phyloP scores from a whole-genome alignment of 2,113 vertebrate genomes.

The Sula dactylatra region DNA sequence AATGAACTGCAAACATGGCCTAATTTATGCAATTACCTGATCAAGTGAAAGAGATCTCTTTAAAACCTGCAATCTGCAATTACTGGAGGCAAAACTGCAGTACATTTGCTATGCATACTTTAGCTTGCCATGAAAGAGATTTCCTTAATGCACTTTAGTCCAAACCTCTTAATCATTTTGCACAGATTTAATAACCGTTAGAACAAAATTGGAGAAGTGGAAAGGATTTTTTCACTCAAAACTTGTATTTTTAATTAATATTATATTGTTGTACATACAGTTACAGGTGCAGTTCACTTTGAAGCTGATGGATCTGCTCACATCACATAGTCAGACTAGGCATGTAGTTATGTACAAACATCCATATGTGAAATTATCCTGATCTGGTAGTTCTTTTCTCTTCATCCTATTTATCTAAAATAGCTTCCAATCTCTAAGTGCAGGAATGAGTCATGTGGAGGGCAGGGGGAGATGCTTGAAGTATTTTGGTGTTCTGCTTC shows the following conservation, averaged over 20 bases:
- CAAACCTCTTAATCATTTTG: background rate
- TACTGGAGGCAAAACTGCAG: background rate
- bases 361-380: background rate
- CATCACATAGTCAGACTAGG: background rate
- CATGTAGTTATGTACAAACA: background rate
- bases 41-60: background rate
- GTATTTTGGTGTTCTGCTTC: background rate
- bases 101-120: background rate
- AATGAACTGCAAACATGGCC: background rate
- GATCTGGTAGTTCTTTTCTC: background rate
- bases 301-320: background rate
- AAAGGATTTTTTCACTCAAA: background rate
- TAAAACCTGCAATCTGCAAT: background rate
- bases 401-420: background rate
- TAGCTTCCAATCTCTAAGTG: background rate
- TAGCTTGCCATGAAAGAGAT: background rate
- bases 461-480: background rate
- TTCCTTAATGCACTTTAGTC: background rate
- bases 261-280: background rate
- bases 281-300: background rate
- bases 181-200: background rate
- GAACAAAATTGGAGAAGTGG: background rate
- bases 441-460: background rate
- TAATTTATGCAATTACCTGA: conserved; percentile 3
- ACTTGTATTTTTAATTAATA: background rate